These are phyloP conservation scores for Pelagia noctiluca DNA, from an alignment of 30 jellyfish, hydroid and myxozoan species.

Conservation along the genomic window DNA sequence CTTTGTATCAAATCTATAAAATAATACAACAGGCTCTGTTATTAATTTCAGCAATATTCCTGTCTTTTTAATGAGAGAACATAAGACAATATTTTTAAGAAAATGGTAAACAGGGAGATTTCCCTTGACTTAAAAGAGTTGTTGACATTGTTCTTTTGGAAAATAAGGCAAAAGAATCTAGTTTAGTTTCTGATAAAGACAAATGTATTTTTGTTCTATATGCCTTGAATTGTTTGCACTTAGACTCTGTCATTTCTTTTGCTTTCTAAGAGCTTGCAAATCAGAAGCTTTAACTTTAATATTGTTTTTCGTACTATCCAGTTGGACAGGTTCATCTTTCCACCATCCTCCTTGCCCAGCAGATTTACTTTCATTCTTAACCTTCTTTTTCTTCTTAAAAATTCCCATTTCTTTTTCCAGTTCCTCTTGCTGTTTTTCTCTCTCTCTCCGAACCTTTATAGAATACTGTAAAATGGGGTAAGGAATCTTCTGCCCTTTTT, in stretches of 20 bases:
- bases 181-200: no score
- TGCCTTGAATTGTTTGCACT: no score
- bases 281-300: conserved; percentile 31
- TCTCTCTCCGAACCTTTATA: conserved; percentile 27
- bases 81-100: no score
- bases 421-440: conserved; percentile 57
- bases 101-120: no score
- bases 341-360: conserved; percentile 68
- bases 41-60: no score
- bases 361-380: conserved; percentile 18
- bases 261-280: conserved; percentile 12
- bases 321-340: conserved; percentile 58
- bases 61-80: no score
- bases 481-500: conserved; percentile 78
- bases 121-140: no score
- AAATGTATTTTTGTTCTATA: no score
- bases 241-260: background rate
- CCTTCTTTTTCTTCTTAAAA: conserved; percentile 67
- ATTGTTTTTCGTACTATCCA: conserved; percentile 54
- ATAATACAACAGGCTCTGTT: no score
- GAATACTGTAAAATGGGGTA: conserved; percentile 71
- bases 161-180: no score
- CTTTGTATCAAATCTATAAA: no score
- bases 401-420: conserved; percentile 84
- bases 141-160: no score